Evolutionary conservation across 2,113 vertebrate genomes (phyloP).

Genomic region (Passerina amoena): DNA sequence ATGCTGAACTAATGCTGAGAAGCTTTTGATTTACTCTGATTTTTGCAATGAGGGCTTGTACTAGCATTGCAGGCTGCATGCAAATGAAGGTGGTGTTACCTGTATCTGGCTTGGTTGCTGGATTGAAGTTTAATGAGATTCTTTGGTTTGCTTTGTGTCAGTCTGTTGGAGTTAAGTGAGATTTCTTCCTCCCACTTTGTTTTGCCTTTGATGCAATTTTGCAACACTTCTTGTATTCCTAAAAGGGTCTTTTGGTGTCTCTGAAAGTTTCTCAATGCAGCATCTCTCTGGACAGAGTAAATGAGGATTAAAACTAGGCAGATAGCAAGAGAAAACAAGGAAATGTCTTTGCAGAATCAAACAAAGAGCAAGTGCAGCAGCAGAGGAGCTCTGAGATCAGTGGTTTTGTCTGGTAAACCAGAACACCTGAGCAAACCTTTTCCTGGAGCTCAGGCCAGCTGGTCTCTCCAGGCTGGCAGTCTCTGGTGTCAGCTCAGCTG

Average conservation of each 20-base stretch:
- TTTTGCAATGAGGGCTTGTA: not conserved
- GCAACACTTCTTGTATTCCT: not conserved
- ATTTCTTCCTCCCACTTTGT: not conserved
- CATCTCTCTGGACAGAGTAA: not conserved
- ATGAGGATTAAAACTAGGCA: not conserved
- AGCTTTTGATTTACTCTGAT: conserved; percentile 4
- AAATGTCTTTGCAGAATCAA: not conserved
- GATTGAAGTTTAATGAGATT: not conserved
- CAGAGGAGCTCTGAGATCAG: not conserved
- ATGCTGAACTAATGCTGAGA: not conserved
- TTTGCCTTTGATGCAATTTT: conserved; percentile 22
- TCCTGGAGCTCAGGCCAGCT: not conserved
- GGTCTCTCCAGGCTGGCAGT: not conserved
- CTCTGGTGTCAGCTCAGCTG: not conserved
- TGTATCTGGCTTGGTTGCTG: not conserved
- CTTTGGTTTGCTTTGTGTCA: not conserved
- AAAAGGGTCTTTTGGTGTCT: not conserved
- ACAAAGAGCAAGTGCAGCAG: not conserved
- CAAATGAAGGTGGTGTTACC: not conserved
- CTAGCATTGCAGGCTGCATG: not conserved
- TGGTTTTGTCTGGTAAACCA: not conserved
- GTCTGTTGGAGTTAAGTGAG: not conserved
- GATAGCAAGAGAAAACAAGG: not conserved
- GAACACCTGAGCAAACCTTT: not conserved
- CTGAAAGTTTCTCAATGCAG: not conserved